Evolutionary conservation across 2,888 invertebrate genomes (phyloP), one percentile per base, ranked within the genome.

Genomic region (Rhopalosiphum nymphaeae): DNA sequence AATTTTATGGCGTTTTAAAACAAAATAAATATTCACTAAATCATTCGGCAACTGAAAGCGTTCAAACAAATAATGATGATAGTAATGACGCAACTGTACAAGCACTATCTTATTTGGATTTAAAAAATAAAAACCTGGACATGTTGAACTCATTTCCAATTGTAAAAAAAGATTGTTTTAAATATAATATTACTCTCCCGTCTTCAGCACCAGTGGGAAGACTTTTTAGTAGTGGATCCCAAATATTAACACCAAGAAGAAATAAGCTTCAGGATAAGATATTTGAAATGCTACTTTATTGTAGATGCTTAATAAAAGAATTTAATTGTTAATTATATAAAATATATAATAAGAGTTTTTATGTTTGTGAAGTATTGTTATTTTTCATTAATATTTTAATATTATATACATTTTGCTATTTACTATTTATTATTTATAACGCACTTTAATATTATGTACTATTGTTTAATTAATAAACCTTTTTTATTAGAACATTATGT

Each of bases 61-160:
- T 61, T 1, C 9, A 57, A 1, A 9, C 9, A 26, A 61, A 61
- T 61, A 3, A 3, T 3, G 3, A 61, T 61, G 3, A 0, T 29
- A 56, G 1, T 56, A 56, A 89, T 89, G 29, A 0, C 0, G 56
- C 42, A 42, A 36, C 25, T 56, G 89, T 89, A 25, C 89, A 89
- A 56, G 89, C 25, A 36, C 42, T 89, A 42, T 89, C 88, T 21
- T 89, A 56, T 89, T 89, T 89, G 9, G 56, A 91, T 78, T n/a
- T n/a, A 0, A 91, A 67, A 91, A 49, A n/a, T 4, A 67, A 67
- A 78, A 10, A 78, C 16, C 1, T 91, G 0, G 25, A 25, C 21
- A 78, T 91, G n/a, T 78, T 91, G 9, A n/a, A 46, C 49, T 2
- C 29, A 91, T 46, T 67, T 11, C 26, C 78, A 11, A 3, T 26